These are phyloP conservation scores for Oreotragus oreotragus DNA, from an alignment of 2,113 vertebrate genomes.

Conservation along the genomic window DNA sequence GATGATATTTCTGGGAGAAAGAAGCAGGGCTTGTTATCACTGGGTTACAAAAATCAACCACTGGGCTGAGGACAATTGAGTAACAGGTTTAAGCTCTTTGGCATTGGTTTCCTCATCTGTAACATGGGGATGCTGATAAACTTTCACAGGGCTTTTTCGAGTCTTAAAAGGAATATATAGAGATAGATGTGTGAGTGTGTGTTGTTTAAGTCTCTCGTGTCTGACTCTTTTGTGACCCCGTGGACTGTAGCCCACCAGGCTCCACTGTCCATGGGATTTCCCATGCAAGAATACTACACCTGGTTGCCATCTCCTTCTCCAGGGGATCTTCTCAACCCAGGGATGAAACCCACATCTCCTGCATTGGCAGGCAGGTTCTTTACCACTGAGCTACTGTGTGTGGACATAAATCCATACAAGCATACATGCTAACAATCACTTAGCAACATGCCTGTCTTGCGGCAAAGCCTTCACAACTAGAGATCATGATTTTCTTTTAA, in stretches of 20 bases:
- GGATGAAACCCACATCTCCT: not conserved
- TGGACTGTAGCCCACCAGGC: not conserved
- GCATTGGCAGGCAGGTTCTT: not conserved
- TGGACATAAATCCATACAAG: not conserved
- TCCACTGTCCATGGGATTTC: not conserved
- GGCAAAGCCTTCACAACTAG: not conserved
- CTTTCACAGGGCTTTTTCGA: not conserved
- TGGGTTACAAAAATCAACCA: not conserved
- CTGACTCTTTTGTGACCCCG: not conserved
- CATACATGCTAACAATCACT: not conserved
- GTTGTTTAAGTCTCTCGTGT: not conserved
- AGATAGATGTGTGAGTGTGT: not conserved
- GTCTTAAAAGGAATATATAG: rapidly evolving
- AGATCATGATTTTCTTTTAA: not conserved
- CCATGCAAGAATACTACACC: not conserved
- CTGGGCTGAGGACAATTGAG: rapidly evolving
- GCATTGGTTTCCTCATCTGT: not conserved
- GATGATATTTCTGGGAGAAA: rapidly evolving
- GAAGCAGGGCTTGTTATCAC: not conserved
- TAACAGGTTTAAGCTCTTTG: rapidly evolving
- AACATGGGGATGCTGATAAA: rapidly evolving
- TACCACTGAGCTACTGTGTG: not conserved
- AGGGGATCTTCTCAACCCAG: not conserved
- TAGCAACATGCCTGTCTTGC: not conserved
- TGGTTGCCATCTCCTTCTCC: not conserved